A percentile compares a stretch with the other conserved stretches of the same genome.
Evolutionary conservation across 92 coral and sea anemone genomes (phyloP).

Genomic region (Muricea muricata): DNA sequence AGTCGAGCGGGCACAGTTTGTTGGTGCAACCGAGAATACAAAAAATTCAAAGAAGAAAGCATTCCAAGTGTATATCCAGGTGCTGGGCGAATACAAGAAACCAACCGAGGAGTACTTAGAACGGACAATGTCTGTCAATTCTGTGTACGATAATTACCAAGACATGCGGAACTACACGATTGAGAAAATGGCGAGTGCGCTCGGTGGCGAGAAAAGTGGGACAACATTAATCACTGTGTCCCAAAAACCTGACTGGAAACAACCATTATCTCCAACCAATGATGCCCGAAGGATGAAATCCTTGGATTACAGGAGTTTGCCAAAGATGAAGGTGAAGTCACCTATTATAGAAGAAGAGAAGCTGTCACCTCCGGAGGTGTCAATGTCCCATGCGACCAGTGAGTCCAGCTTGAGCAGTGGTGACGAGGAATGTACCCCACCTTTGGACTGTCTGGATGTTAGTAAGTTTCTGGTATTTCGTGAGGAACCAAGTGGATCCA

Average conservation of each 20-base stretch:
- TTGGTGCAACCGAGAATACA: slow-evolving; percentile 26
- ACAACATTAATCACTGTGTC: slow-evolving; percentile 26
- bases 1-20: slow-evolving; percentile 5
- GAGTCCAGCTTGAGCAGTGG: slow-evolving; percentile 84
- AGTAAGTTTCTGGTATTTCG: slow-evolving; percentile 87
- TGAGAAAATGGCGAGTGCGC: slow-evolving; percentile 42
- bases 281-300: slow-evolving; percentile 62
- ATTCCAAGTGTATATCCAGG: slow-evolving; percentile 94
- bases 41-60: slow-evolving; percentile 61
- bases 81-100: slow-evolving; percentile 80
- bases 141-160: slow-evolving; percentile 87
- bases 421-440: slow-evolving; percentile 92
- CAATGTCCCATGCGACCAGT: slow-evolving; percentile 67
- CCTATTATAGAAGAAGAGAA: slow-evolving; percentile 65
- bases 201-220: slow-evolving; percentile 30
- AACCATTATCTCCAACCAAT: slow-evolving; percentile 67
- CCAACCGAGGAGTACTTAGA: slow-evolving; percentile 86
- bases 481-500: slow-evolving; percentile 72
- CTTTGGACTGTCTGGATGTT: slow-evolving; percentile 95
- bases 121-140: slow-evolving; percentile 91
- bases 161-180: slow-evolving; percentile 56
- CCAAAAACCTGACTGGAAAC: slow-evolving; percentile 40
- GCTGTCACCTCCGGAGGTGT: slow-evolving; percentile 55
- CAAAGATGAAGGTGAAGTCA: slow-evolving; percentile 77
- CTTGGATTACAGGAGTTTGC: slow-evolving; percentile 57